Percentiles rank a stretch among this genome's conserved stretches.
Conservation (phyloP, 1,140 invertebrate species). For the Drusus annulatus region DNA sequence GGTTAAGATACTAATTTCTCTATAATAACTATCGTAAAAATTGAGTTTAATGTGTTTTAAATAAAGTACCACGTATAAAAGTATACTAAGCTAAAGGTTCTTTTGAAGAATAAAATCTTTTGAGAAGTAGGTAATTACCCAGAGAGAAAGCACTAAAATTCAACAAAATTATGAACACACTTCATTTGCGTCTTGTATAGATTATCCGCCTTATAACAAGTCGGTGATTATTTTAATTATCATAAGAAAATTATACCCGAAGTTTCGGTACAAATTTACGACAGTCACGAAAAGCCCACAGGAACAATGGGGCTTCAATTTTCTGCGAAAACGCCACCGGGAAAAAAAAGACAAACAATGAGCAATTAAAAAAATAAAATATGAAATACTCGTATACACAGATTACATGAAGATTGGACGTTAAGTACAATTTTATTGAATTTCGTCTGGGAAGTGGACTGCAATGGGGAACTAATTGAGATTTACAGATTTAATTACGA, state of each 20-base stretch:
- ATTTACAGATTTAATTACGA: too few species aligned
- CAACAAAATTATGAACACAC: conserved; percentile 4
- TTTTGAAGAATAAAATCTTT: neutral
- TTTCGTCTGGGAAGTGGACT: neutral
- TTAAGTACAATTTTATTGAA: conserved; percentile 16
- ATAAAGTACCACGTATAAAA: too few species aligned
- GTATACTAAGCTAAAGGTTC: too few species aligned
- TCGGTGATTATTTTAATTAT: conserved; percentile 35
- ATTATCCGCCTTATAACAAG: neutral
- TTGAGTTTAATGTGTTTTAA: too few species aligned
- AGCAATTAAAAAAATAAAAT: conserved; percentile 8
- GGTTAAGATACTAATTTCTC: too few species aligned
- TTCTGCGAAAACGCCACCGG: conserved; percentile 14
- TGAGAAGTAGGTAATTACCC: conserved; percentile 4
- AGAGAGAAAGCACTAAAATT: conserved; percentile 26
- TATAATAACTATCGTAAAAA: too few species aligned
- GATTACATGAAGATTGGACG: neutral
- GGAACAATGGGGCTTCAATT: conserved; percentile 27
- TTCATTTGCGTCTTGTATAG: neutral
- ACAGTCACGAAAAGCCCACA: conserved; percentile 8
- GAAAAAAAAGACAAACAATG: conserved; percentile 35
- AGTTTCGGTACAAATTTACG: conserved; percentile 18
- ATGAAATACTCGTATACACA: conserved; percentile 33
- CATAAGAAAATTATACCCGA: conserved; percentile 18
- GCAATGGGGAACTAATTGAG: neutral